Evolutionary conservation across 2,888 invertebrate genomes (phyloP), one percentile per base, ranked within the genome.

Genomic region (Parnassius mnemosyne): DNA sequence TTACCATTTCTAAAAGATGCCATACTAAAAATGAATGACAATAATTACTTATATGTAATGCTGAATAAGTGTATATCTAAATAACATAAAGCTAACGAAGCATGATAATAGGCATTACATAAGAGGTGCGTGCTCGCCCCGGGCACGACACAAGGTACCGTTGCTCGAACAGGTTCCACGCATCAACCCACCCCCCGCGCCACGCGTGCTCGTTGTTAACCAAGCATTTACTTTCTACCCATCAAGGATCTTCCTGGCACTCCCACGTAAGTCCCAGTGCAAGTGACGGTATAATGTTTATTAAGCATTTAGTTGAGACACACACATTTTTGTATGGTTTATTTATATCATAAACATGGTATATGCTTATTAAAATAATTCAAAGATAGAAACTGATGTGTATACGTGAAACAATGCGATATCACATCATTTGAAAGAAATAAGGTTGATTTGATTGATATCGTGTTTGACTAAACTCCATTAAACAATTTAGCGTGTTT

Each of bases 211-310:
- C 73, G 71, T 74, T 77, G 72, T 75, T 77, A 78, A 80, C 80
- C 77, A 77, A 78, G 79, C 85, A 85, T 88, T 91, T 91, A 91
- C 90, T 91, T 90, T 91, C 90, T 89, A 89, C 81, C 78, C 80
- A 85, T 82, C 86, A 87, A 89, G 89, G 89, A 89, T 84, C 80
- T 83, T 85, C 78, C 83, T 77, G 79, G 77, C 76, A 72, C 73
- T 70, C 70, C 68, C 71, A 67, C 70, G 65, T 65, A 62, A 65
- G 64, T 62, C 61, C 65, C 65, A 65, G 63, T 66, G 68, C 65
- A 70, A 72, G 68, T 70, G 69, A 55, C 56, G 42, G 9, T 44
- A 13, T 58, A 53, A 58, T 61, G 50, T 55, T 34, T 34, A 34
- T 34, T 34, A 44, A 34, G 43, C 52, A 53, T 54, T 41, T 16